Conservation (phyloP, 1,140 invertebrate genomes). For the Pseudomyrmex flavicornis region DNA sequence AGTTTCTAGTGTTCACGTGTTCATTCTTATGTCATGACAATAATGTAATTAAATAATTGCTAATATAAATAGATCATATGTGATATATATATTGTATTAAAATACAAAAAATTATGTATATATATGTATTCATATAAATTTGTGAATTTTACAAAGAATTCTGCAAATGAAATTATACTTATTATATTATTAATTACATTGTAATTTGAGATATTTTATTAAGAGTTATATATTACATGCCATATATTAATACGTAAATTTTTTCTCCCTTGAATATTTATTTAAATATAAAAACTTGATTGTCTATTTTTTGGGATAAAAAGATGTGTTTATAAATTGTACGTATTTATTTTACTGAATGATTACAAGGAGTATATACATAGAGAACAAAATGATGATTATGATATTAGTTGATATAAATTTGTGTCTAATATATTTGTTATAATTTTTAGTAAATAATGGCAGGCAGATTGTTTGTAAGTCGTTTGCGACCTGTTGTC, state of each 20-base stretch:
- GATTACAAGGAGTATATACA: neutral
- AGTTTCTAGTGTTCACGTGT: neutral
- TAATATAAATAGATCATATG: neutral
- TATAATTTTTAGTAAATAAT: slow-evolving; percentile 57
- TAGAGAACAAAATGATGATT: neutral
- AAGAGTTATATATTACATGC: too few relatives aligned
- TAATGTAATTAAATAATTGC: neutral
- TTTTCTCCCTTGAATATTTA: too few relatives aligned
- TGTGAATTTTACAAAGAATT: neutral
- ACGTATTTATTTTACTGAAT: too few relatives aligned
- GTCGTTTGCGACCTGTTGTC: slow-evolving; percentile 32
- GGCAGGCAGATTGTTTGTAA: slow-evolving; percentile 47
- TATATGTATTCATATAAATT: neutral
- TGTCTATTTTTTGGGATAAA: too few relatives aligned
- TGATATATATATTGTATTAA: neutral
- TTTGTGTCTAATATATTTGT: neutral
- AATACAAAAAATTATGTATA: too few relatives aligned
- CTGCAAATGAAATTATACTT: too few relatives aligned
- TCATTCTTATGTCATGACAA: neutral
- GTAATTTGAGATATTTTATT: too few relatives aligned
- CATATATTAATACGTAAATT: too few relatives aligned
- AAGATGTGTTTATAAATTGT: too few relatives aligned
- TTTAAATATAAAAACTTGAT: too few relatives aligned
- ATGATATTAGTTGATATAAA: slow-evolving; percentile 13
- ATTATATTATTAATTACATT: too few relatives aligned